These are phyloP conservation scores for Sinocyclocheilus anophthalmus DNA, from an alignment of 2,113 vertebrate species.

Conservation along the genomic window DNA sequence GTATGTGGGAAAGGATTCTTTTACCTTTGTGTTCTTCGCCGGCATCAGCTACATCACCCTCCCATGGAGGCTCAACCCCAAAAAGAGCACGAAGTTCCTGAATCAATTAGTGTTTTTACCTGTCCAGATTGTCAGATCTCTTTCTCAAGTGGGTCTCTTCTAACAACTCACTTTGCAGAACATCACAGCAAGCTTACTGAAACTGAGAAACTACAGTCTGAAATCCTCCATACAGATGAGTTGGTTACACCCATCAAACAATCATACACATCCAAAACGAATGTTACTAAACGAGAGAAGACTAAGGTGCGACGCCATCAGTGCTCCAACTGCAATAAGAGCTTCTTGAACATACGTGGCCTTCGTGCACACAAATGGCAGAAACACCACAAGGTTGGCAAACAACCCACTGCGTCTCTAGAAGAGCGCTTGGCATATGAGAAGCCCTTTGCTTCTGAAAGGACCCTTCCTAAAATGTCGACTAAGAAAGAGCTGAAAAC, in stretches of 20 bases:
- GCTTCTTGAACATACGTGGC: conserved; percentile 70
- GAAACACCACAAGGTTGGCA: conserved; percentile 62
- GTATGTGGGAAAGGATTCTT: conserved; percentile 74
- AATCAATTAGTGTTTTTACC: conserved; percentile 29
- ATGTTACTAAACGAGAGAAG: conserved; percentile 7
- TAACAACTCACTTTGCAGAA: conserved; percentile 56
- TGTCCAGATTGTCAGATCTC: conserved; percentile 59
- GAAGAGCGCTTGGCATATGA: conserved; percentile 49
- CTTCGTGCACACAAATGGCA: conserved; percentile 76
- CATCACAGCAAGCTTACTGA: conserved; percentile 50
- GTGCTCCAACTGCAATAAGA: conserved; percentile 70
- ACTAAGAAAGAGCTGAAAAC: conserved; percentile 43
- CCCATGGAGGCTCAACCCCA: conserved; percentile 41
- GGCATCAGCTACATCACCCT: conserved; percentile 69
- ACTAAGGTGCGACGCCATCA: conserved; percentile 55
- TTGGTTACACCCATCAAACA: not conserved
- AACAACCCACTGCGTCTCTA: not conserved
- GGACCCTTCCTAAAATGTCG: conserved; percentile 49
- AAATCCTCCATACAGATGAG: not conserved
- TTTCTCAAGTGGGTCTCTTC: conserved; percentile 57
- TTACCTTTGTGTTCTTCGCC: conserved; percentile 69
- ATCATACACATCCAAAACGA: too few relatives aligned
- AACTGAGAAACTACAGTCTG: not conserved
- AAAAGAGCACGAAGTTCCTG: not conserved
- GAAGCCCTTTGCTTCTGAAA: conserved; percentile 56